Percentiles rank a stretch among this genome's conserved stretches.
Conservation (phyloP, 2,113 vertebrate genomes). For the Rana temporaria region DNA sequence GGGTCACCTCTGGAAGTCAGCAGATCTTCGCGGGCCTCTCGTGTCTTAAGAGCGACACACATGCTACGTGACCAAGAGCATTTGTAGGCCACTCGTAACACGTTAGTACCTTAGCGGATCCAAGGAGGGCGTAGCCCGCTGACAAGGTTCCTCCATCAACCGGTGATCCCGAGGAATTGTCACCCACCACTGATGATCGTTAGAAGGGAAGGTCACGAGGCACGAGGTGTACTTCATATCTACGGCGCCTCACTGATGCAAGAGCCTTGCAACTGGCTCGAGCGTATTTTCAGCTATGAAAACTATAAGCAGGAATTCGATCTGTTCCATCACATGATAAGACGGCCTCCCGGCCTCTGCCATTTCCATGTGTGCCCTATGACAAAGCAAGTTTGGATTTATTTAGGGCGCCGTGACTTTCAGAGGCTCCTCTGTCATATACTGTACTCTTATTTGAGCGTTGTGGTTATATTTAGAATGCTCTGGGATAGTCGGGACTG, state of each 20-base stretch:
- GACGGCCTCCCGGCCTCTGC: background rate
- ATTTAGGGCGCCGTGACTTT: background rate
- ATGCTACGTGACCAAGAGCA: background rate
- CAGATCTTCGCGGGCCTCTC: too few relatives aligned
- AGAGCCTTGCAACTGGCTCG: background rate
- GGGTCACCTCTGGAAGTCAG: background rate
- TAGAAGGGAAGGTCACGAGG: slow-evolving; percentile 20
- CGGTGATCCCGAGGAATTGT: slow-evolving; percentile 4
- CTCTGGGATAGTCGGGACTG: too few relatives aligned
- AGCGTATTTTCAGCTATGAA: slow-evolving; percentile 12
- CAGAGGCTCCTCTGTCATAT: background rate
- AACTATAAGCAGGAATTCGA: background rate
- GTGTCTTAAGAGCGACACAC: background rate
- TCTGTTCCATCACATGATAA: slow-evolving; percentile 31
- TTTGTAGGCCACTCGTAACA: too few relatives aligned
- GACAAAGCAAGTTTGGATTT: slow-evolving; percentile 24
- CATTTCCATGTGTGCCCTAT: background rate
- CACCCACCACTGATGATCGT: background rate
- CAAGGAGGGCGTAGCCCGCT: too few relatives aligned
- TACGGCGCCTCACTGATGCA: slow-evolving; percentile 2
- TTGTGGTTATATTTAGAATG: too few relatives aligned
- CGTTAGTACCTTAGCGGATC: background rate
- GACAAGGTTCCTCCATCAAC: background rate
- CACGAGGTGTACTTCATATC: background rate
- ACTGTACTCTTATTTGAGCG: background rate